Conservation (phyloP, 2,797 vertebrate species). For the Fistularia commersonii region DNA sequence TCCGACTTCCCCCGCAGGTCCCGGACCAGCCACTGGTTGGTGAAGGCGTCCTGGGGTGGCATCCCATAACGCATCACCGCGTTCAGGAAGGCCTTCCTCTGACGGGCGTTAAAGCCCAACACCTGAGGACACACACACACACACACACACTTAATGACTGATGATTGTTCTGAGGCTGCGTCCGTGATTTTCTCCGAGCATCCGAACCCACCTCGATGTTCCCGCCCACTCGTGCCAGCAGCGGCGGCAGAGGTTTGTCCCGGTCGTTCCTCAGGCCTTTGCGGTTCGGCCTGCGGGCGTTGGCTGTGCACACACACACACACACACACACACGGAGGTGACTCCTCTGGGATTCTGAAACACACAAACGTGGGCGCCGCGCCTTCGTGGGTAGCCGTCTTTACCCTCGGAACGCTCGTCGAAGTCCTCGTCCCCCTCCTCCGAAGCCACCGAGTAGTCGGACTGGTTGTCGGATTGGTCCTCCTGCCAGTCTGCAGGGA, state of each 20-base stretch:
- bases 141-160: too few species aligned
- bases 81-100: slow-evolving; percentile 97
- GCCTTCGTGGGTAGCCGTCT: slow-evolving; percentile 6
- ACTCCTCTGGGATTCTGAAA: too few species aligned
- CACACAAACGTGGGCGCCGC: too few species aligned
- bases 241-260: slow-evolving; percentile 95
- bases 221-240: slow-evolving; percentile 94
- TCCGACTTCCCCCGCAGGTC: slow-evolving; percentile 96
- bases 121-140: too few species aligned
- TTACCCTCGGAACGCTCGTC: slow-evolving; percentile 95
- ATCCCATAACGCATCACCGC: slow-evolving; percentile 99
- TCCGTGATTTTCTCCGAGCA: too few species aligned
- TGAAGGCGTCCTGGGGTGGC: slow-evolving; percentile 98
- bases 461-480: slow-evolving; percentile 99
- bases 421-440: slow-evolving; percentile 98
- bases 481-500: slow-evolving; percentile 92
- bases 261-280: slow-evolving; percentile 96
- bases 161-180: too few species aligned
- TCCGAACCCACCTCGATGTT: slow-evolving; percentile 88
- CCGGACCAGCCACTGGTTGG: slow-evolving; percentile 96
- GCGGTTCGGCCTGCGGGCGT: slow-evolving; percentile 89
- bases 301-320: slow-evolving; percentile 61
- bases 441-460: slow-evolving; percentile 97
- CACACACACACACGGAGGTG: neutral
- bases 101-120: slow-evolving; percentile 94